Evolutionary conservation across 2,797 vertebrate genomes (phyloP).

Genomic region (Gambelia wislizenii): DNA sequence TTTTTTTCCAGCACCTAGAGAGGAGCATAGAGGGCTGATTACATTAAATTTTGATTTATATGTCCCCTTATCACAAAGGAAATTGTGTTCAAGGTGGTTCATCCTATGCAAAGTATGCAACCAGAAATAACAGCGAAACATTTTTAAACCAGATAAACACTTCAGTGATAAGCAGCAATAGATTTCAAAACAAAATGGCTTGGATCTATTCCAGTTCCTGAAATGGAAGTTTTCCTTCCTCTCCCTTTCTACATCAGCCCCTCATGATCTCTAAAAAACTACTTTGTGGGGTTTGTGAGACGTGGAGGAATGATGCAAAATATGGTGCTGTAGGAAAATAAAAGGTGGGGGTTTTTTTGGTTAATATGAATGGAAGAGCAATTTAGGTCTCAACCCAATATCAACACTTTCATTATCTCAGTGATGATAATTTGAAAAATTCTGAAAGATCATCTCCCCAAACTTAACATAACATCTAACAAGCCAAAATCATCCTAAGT

Average conservation of each 20-base stretch:
- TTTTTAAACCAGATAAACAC: not conserved
- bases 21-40: not conserved
- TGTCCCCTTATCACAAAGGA: not conserved
- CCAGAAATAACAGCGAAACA: not conserved
- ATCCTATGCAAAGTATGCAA: not conserved
- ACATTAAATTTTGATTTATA: slow-evolving; percentile 5
- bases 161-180: not conserved
- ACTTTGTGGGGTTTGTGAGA: not conserved
- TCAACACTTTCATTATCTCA: not conserved
- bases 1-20: not conserved
- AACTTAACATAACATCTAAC: not conserved
- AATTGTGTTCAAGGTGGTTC: not conserved
- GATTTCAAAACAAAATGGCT: not conserved
- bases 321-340: not conserved
- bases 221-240: not conserved
- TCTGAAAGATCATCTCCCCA: not conserved
- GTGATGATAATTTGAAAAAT: not conserved
- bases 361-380: not conserved
- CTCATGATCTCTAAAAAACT: not conserved
- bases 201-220: not conserved
- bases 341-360: too few species aligned
- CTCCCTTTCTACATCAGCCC: too few species aligned
- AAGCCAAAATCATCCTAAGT: not conserved
- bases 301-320: not conserved
- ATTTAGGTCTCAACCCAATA: not conserved